Conservation (phyloP, 2,797 vertebrate species). For the Halcyon chelicuti region DNA sequence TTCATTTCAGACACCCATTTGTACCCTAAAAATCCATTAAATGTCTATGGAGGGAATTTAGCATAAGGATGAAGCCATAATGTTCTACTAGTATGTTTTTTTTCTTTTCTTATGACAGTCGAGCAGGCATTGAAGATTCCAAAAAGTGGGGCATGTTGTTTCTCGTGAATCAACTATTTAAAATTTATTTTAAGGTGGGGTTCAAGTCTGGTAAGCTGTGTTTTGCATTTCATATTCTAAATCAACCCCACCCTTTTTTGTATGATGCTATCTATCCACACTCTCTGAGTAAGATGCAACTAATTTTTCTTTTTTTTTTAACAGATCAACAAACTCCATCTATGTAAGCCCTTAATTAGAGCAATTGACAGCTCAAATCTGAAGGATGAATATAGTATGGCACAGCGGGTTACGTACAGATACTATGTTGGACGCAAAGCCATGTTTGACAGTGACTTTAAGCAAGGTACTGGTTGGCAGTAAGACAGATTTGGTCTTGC, state of each 20-base stretch:
- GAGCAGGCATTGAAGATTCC: conserved; percentile 94
- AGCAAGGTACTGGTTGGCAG: conserved; percentile 82
- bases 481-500: background rate
- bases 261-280: background rate
- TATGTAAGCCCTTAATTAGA: conserved; percentile 95
- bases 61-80: background rate
- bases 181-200: conserved; percentile 98
- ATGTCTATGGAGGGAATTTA: background rate
- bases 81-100: background rate
- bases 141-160: conserved; percentile 99
- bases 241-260: background rate
- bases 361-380: conserved; percentile 98
- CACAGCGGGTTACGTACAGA: conserved; percentile 93
- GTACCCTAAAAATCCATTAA: background rate
- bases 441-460: conserved; percentile 98
- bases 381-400: conserved; percentile 92
- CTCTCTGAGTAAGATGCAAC: background rate
- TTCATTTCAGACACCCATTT: background rate
- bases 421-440: conserved; percentile 97
- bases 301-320: background rate
- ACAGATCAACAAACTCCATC: conserved; percentile 96
- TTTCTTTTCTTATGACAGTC: conserved; percentile 76
- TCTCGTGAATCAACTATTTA: conserved; percentile 96
- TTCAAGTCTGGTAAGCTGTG: background rate
- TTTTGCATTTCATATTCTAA: background rate